Conservation (phyloP, 2,797 vertebrate genomes). For the Acrossocheilus wenchowensis region DNA sequence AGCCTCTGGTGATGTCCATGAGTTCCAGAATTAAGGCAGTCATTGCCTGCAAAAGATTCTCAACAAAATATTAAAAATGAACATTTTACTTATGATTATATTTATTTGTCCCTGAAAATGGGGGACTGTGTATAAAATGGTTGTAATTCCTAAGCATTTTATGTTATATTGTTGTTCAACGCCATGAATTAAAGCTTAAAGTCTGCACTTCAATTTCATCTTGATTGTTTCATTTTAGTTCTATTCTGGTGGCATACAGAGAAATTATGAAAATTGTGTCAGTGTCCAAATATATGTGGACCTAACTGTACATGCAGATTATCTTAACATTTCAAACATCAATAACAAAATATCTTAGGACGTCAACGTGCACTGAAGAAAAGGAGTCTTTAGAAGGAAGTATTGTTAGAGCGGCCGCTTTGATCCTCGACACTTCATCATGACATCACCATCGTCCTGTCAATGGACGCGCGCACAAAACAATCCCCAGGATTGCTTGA, state of each 20-base stretch:
- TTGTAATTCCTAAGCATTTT: neutral
- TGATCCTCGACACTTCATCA: constrained; percentile 14
- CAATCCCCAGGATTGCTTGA: constrained; percentile 30
- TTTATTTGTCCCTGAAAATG: neutral
- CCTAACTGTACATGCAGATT: neutral
- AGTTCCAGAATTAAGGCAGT: neutral
- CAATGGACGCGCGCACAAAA: constrained; percentile 4
- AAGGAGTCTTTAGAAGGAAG: neutral
- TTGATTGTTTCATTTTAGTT: neutral
- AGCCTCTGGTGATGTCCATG: neutral
- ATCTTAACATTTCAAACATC: neutral
- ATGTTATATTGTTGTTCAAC: no score
- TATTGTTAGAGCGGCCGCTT: neutral
- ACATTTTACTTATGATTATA: neutral
- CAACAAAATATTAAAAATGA: constrained; percentile 5
- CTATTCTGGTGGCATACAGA: neutral
- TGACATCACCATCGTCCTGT: constrained; percentile 33
- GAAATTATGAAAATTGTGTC: neutral
- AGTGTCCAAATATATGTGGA: neutral
- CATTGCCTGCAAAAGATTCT: constrained; percentile 24
- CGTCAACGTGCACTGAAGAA: neutral
- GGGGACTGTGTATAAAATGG: neutral
- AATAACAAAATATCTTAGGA: neutral
- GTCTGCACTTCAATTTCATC: neutral
- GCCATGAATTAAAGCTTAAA: no score